Base-by-base conservation (phyloP, 2,113 vertebrate genomes). In the Paramormyrops kingsleyae region DNA sequence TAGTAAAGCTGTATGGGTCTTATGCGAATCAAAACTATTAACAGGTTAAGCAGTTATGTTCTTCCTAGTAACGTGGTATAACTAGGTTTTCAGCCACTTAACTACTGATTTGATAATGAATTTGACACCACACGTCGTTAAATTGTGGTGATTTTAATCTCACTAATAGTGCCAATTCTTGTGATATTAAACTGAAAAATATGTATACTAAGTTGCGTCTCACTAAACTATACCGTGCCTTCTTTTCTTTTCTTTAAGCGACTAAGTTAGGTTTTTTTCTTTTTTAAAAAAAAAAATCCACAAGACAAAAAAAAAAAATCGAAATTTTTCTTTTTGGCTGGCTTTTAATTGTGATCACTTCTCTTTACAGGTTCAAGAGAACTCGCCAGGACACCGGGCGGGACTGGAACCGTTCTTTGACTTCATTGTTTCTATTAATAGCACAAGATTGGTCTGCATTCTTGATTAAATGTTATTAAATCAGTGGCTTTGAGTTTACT, bases 381-480 rank as follows among this genome's bases (percentile, higher is more conserved):
- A 99, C 92, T 99, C 98, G 0, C 99, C 98, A 0, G 99, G 99
- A 66, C 98, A 99, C 83, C 96, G 98, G 91, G 98, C 98, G 90
- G 98, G 99, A 90, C 91, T 99, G 93, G 99, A 99, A 92, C 99
- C 98, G 0, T 99, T 99, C 95, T 99, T 99, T 95, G 98, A 99
- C 95, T 99, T 99, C 92, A 99, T 99, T 0, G 98, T 99, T 90
- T 99, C 99, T 90, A 99, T 99, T 95, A 99, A 99, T 2, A 97
- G 97, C 93, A 97, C 97, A 8, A 97, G 98, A 96, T 94, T 99
- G 96, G 99, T 99, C 5, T 42, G 52, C 35, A 59, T 87, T 87
- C 49, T 31, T 31, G 4, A 86, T 50, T 35, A 53, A 53, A 19
- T 52, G 10, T 52, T 46, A 35, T 52, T 27, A 24, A 86, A 86